Evolutionary conservation across 2,888 invertebrate species (phyloP).

Genomic region (Lymantria monacha): DNA sequence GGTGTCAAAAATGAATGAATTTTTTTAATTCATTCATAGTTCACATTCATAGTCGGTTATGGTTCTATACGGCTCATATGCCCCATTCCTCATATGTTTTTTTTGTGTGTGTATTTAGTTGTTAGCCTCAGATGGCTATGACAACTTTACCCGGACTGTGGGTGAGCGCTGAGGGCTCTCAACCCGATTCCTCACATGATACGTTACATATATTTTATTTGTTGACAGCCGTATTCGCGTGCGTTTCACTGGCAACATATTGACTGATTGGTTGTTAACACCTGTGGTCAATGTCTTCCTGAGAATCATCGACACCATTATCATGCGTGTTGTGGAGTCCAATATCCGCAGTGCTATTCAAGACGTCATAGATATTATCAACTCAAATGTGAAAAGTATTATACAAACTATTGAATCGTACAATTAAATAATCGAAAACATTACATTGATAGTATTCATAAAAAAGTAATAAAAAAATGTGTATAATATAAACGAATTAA

Average conservation of each 20-base stretch:
- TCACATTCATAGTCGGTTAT: too few relatives aligned
- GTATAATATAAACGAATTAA: too few relatives aligned
- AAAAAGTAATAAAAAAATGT: neutral
- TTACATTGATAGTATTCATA: neutral
- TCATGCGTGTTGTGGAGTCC: constrained; percentile 65
- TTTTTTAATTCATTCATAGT: too few relatives aligned
- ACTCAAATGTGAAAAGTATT: constrained; percentile 52
- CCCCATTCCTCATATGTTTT: too few relatives aligned
- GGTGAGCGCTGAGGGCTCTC: too few relatives aligned
- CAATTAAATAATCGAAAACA: constrained; percentile 25
- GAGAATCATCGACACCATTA: constrained; percentile 68
- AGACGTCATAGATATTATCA: constrained; percentile 53
- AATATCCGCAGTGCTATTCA: constrained; percentile 59
- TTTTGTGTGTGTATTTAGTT: too few relatives aligned
- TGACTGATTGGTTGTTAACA: constrained; percentile 76
- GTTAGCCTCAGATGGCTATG: too few relatives aligned
- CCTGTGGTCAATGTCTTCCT: constrained; percentile 67
- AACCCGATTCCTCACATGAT: too few relatives aligned
- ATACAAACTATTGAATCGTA: constrained; percentile 51
- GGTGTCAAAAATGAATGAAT: too few relatives aligned
- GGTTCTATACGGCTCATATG: too few relatives aligned
- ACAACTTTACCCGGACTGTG: too few relatives aligned
- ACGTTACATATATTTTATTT: constrained; percentile 7
- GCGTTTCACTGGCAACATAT: constrained; percentile 71
- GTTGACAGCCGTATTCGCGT: constrained; percentile 68